These are phyloP conservation scores for Cynopterus brachyotis DNA, from an alignment of 2,113 vertebrate genomes.

Conservation along the genomic window DNA sequence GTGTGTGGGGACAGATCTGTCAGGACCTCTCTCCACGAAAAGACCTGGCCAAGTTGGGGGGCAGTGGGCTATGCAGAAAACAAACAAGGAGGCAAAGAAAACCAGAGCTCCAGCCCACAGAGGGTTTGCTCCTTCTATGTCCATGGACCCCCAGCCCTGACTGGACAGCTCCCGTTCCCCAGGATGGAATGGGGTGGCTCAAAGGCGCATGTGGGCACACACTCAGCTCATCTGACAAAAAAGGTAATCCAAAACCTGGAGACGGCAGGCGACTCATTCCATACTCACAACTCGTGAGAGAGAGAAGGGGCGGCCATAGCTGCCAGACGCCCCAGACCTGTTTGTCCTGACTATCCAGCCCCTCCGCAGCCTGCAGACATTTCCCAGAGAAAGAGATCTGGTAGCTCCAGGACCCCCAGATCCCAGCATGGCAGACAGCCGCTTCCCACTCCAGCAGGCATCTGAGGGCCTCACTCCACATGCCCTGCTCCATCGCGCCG, in stretches of 20 bases:
- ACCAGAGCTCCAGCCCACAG: rapidly evolving
- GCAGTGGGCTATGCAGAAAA: neutral
- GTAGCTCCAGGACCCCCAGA: neutral
- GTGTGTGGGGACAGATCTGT: neutral
- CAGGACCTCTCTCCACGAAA: neutral
- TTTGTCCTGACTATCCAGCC: neutral
- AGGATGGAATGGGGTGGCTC: neutral
- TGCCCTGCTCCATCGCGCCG: rapidly evolving
- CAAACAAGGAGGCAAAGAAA: neutral
- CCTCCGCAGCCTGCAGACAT: neutral
- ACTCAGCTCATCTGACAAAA: no score
- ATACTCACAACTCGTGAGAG: rapidly evolving
- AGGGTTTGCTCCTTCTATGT: neutral
- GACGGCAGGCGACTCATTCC: rapidly evolving
- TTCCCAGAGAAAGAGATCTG: neutral
- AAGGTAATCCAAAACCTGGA: neutral
- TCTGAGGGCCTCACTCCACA: rapidly evolving
- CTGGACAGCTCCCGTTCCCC: neutral
- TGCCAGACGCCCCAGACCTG: rapidly evolving
- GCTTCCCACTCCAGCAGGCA: neutral
- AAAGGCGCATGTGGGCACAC: neutral
- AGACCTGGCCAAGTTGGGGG: neutral
- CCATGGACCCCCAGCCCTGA: no score
- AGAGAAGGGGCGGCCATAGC: no score
- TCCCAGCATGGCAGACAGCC: rapidly evolving